phyloP scores from a whole-genome alignment of 1,140 invertebrate species.

The Asbolus verrucosus region DNA sequence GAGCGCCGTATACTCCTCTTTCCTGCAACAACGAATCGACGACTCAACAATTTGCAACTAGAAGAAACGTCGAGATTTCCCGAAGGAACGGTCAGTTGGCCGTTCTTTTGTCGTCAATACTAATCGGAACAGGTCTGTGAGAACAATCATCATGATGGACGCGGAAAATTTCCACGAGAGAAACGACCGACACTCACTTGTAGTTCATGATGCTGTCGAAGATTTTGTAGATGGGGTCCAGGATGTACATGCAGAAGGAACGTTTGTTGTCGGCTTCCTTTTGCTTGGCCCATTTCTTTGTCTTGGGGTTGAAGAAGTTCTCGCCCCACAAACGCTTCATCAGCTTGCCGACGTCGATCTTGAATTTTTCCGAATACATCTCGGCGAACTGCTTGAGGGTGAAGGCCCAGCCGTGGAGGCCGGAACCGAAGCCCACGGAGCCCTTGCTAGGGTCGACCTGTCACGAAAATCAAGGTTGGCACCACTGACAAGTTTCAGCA shows the following conservation, averaged over 20 bases:
- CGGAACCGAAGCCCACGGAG: slow-evolving; percentile 99
- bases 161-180: slow-evolving; percentile 15
- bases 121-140: slow-evolving; percentile 54
- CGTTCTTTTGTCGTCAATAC: slow-evolving; percentile 52
- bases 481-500: slow-evolving; percentile 39
- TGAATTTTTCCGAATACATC: slow-evolving; percentile 99
- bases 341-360: slow-evolving; percentile 96
- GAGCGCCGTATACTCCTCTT: slow-evolving; percentile 91
- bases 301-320: slow-evolving; percentile 97
- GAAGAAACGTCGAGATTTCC: neutral
- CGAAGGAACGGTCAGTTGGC: slow-evolving; percentile 47
- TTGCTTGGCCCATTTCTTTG: slow-evolving; percentile 98
- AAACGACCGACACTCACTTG: slow-evolving; percentile 67
- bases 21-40: slow-evolving; percentile 72
- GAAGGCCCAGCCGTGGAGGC: slow-evolving; percentile 99
- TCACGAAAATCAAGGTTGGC: no score
- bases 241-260: slow-evolving; percentile 98
- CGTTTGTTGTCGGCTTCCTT: slow-evolving; percentile 92
- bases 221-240: slow-evolving; percentile 99
- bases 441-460: slow-evolving; percentile 95
- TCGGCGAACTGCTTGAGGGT: slow-evolving; percentile 99
- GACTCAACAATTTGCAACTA: slow-evolving; percentile 4
- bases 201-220: slow-evolving; percentile 99
- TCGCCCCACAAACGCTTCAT: slow-evolving; percentile 98
- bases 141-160: slow-evolving; percentile 52